These are phyloP conservation scores for Oreohelix idahoensis DNA, from an alignment of 1,140 invertebrate genomes.

Conservation along the genomic window DNA sequence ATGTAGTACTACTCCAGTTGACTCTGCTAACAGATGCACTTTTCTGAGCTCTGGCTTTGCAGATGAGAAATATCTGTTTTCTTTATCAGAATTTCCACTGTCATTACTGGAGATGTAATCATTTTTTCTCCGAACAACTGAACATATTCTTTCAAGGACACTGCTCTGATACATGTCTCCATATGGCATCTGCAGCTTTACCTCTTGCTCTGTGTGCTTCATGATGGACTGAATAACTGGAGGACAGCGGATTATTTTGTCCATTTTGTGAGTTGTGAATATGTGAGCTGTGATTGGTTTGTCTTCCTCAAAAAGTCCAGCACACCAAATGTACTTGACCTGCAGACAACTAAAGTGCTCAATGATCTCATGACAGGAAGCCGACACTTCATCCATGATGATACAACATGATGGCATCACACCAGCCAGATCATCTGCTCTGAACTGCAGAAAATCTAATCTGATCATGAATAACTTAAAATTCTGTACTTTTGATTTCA, in stretches of 20 bases:
- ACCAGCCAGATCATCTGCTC: neutral
- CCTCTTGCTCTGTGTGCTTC: conserved; percentile 31
- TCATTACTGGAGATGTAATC: neutral
- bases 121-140: neutral
- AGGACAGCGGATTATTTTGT: conserved; percentile 38
- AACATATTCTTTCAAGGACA: neutral
- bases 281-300: neutral
- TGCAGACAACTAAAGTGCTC: conserved; percentile 24
- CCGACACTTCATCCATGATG: conserved; percentile 26
- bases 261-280: conserved; percentile 18
- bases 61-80: neutral
- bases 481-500: neutral
- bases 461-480: neutral
- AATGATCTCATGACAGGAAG: conserved; percentile 10
- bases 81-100: neutral
- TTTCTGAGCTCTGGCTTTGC: too few relatives aligned
- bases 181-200: conserved; percentile 5
- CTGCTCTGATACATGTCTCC: neutral
- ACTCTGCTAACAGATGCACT: too few relatives aligned
- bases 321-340: conserved; percentile 41
- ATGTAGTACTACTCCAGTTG: too few relatives aligned
- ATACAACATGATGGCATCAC: conserved; percentile 21
- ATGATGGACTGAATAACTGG: conserved; percentile 42
- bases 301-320: conserved; percentile 35
- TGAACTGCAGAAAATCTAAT: conserved; percentile 1